These are phyloP conservation scores for Pipistrellus nathusii DNA, from an alignment of 2,797 vertebrate genomes.

Conservation along the genomic window DNA sequence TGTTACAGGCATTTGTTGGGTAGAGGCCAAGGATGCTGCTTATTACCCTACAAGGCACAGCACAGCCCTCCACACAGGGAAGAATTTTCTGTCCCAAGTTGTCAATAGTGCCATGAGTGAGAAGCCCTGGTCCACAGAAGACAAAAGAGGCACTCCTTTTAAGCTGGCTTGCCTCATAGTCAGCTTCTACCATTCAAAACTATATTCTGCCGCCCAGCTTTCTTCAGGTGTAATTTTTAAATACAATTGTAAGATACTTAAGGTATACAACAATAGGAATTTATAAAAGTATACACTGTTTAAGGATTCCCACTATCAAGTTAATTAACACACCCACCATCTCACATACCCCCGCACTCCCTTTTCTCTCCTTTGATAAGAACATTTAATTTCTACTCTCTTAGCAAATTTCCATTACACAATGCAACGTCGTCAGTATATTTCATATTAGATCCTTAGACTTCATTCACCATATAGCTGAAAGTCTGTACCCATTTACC, in stretches of 20 bases:
- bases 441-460: background rate
- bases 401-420: background rate
- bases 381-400: background rate
- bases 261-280: background rate
- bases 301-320: background rate
- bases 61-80: background rate
- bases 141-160: background rate
- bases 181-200: background rate
- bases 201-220: background rate
- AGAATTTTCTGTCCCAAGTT: background rate
- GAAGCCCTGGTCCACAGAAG: background rate
- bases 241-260: background rate
- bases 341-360: rapidly evolving
- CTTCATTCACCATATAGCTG: background rate
- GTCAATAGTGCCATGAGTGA: background rate
- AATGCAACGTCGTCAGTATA: background rate
- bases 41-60: background rate
- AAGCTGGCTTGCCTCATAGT: background rate
- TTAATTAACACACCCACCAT: background rate
- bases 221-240: background rate
- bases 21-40: background rate
- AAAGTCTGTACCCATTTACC: background rate
- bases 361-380: too few species aligned
- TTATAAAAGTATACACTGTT: background rate
- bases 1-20: background rate